Evolutionary conservation across 2,888 invertebrate species (phyloP), one percentile per base, ranked within the genome.

Genomic region (Acanthoscelides obtectus): DNA sequence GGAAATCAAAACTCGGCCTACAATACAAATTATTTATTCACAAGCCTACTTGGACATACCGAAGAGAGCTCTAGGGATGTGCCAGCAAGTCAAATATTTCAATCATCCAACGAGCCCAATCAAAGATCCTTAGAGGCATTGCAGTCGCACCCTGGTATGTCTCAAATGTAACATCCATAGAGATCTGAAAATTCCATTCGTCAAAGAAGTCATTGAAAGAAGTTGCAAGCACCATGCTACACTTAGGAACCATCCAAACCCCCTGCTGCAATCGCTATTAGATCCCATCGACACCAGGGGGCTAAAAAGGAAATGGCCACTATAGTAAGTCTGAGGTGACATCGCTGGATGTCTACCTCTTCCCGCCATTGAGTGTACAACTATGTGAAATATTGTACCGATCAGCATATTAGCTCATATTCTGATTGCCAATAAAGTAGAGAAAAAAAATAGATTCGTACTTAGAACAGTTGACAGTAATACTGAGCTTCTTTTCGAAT

Each of bases 11-110:
- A 12, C 12, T 66, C 8, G 2, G 20, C 1, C 5, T 66, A 12
- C 12, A 66, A 22, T n/a, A 66, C 19, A 66, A 66, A 22, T 19
- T 66, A 22, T 19, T 20, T 20, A 20, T 66, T 6, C 20, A 66
- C 17, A 66, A 68, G 22, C 22, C 68, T 1, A 68, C 22, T 22
- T 68, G 68, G 68, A 68, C 22, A 6, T 68, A 68, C 19, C 22
- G 68, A 12, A 25, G 21, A n/a, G 68, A 68, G 22, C 68, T 68
- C 6, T 22, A 17, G 68, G 68, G 22, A 20, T 66, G 66, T 20
- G 66, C 8, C 6, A 68, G 27, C 22, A 22, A 22, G 19, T 68
- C 22, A 22, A 21, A 68, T 68, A 22, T n/a, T 1, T 5, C 22
- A 21, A 68, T 68, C 22, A 12, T 68, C 19, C 22, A 68, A 68